Percentiles rank a stretch among this genome's conserved stretches.
These are phyloP conservation scores for Burhinus bistriatus DNA, from an alignment of 2,113 vertebrate species.

Conservation along the genomic window DNA sequence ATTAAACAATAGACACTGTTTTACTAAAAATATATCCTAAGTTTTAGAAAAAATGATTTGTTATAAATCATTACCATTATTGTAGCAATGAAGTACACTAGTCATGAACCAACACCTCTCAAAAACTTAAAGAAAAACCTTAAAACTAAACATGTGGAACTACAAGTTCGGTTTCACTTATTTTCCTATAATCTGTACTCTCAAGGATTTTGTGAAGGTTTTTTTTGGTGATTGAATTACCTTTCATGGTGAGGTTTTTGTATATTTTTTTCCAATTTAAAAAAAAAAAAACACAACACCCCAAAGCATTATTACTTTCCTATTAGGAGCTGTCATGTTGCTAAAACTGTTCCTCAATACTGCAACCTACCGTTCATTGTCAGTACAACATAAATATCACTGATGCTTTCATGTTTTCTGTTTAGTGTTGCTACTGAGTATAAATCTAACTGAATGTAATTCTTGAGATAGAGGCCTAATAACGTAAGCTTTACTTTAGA, in stretches of 20 bases:
- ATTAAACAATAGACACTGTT: background rate
- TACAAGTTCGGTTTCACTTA: background rate
- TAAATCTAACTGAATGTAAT: background rate
- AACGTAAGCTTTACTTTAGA: background rate
- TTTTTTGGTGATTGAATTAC: background rate
- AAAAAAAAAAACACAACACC: too few species aligned
- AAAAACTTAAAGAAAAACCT: background rate
- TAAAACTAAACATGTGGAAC: background rate
- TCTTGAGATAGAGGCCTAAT: background rate
- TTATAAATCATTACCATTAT: background rate
- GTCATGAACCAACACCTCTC: accelerated
- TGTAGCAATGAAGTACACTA: background rate
- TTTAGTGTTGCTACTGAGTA: background rate
- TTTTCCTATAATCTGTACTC: background rate
- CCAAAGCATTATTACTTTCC: background rate
- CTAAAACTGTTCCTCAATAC: background rate
- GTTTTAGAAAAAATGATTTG: background rate
- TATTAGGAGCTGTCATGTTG: background rate
- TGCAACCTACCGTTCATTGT: background rate
- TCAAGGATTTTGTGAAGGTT: background rate
- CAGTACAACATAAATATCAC: background rate
- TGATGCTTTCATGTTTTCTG: background rate
- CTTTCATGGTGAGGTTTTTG: background rate
- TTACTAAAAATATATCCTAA: background rate
- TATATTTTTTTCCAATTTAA: background rate